Percentiles rank a stretch among this genome's conserved stretches.
These are phyloP conservation scores for Micropoecilia bifurca DNA, from an alignment of 2,797 vertebrate genomes.

Conservation along the genomic window DNA sequence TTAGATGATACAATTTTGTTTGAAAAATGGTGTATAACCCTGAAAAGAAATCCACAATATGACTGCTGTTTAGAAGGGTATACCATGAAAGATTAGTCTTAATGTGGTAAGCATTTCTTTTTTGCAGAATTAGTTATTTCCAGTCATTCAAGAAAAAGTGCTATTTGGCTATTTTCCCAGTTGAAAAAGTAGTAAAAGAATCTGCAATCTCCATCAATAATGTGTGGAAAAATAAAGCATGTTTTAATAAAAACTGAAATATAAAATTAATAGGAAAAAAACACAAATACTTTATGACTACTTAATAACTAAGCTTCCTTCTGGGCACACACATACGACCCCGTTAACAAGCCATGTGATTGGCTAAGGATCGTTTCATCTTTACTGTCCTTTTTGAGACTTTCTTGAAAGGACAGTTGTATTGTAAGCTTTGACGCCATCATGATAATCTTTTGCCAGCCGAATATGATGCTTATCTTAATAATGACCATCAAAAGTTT, in stretches of 20 bases:
- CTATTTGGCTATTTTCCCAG: not conserved
- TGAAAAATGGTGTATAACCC: not conserved
- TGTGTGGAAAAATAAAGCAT: not conserved
- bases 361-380: constrained; percentile 48
- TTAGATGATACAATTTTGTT: not conserved
- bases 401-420: constrained; percentile 69
- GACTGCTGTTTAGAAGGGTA: not conserved
- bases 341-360: constrained; percentile 16
- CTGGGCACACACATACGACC: not conserved
- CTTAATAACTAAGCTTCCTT: constrained; percentile 1
- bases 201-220: no score
- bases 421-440: constrained; percentile 49
- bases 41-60: not conserved
- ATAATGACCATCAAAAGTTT: constrained; percentile 76
- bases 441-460: constrained; percentile 62
- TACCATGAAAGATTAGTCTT: not conserved
- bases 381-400: constrained; percentile 43
- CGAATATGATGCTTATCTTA: constrained; percentile 70
- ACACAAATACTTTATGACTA: not conserved
- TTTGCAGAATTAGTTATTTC: not conserved
- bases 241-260: constrained; percentile 1
- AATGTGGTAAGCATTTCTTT: not conserved
- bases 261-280: not conserved
- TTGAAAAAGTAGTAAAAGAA: not conserved
- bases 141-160: not conserved